These are phyloP conservation scores for Platichthys stellatus DNA, from an alignment of 2,113 vertebrate species.

Conservation along the genomic window DNA sequence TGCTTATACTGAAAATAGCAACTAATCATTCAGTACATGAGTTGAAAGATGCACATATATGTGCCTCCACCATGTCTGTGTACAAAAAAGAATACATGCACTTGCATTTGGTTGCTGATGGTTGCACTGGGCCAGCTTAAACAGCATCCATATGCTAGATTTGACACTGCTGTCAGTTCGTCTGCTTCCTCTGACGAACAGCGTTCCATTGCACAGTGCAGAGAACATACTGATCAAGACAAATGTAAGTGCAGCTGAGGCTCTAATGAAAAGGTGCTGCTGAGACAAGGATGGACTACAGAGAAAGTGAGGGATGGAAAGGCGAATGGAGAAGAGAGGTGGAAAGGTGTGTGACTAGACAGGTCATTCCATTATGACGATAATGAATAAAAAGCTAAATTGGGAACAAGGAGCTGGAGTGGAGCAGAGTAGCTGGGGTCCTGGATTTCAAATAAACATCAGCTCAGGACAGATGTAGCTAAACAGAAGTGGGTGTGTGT, in stretches of 20 bases:
- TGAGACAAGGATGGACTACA: no score
- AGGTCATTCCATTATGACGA: background rate
- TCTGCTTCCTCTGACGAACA: constrained; percentile 32
- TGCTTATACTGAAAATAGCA: background rate
- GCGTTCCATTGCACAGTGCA: constrained; percentile 35
- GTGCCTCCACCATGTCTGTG: background rate
- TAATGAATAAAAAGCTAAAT: constrained; percentile 17
- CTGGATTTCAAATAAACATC: constrained; percentile 51
- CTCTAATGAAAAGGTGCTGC: no score
- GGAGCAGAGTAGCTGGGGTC: background rate
- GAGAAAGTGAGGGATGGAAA: no score
- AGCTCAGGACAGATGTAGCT: constrained; percentile 15
- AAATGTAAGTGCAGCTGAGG: constrained; percentile 32
- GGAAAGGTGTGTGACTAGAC: no score
- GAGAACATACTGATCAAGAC: constrained; percentile 41
- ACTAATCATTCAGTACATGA: background rate
- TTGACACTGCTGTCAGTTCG: constrained; percentile 69
- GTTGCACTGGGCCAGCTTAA: constrained; percentile 31
- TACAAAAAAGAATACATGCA: background rate
- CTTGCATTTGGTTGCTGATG: background rate
- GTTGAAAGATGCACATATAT: background rate
- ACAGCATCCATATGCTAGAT: constrained; percentile 70
- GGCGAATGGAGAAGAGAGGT: no score
- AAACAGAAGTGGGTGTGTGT: background rate
- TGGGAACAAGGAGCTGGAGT: no score